Conservation (phyloP, 2,888 invertebrate species). For the Phengaris arion region DNA sequence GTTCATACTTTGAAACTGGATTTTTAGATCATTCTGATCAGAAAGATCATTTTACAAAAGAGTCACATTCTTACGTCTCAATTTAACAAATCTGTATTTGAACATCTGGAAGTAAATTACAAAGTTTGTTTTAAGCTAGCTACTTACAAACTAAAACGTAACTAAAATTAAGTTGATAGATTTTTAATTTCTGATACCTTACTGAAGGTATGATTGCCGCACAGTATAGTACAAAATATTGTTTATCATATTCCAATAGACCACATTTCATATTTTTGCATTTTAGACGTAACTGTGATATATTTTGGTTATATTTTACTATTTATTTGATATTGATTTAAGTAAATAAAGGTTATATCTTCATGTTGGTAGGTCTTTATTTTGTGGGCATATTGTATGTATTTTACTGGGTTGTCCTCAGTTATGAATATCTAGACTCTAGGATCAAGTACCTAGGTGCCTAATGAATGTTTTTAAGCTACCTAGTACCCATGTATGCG, state of each 20-base stretch:
- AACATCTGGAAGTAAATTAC: constrained; percentile 35
- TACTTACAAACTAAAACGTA: constrained; percentile 50
- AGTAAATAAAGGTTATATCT: constrained; percentile 8
- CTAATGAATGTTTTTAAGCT: neutral
- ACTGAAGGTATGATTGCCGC: constrained; percentile 52
- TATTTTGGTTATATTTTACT: constrained; percentile 48
- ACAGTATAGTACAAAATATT: constrained; percentile 70
- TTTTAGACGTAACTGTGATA: constrained; percentile 67
- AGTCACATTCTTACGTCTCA: no score
- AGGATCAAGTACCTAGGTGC: neutral
- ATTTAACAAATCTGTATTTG: no score
- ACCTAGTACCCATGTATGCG: neutral
- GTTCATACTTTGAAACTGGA: neutral
- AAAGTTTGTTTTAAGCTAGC: constrained; percentile 45
- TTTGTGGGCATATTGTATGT: neutral
- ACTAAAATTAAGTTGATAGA: constrained; percentile 38
- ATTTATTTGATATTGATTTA: constrained; percentile 30
- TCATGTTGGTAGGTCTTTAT: neutral
- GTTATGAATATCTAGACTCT: neutral
- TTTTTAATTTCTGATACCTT: constrained; percentile 42
- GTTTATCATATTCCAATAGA: constrained; percentile 60
- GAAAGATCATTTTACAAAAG: no score
- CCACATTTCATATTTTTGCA: constrained; percentile 40
- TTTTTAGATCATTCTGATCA: no score
- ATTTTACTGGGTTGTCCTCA: neutral